Evolutionary conservation across 2,797 vertebrate genomes (phyloP), one percentile per base, ranked within the genome.

Genomic region (Rhynchotus rufescens): DNA sequence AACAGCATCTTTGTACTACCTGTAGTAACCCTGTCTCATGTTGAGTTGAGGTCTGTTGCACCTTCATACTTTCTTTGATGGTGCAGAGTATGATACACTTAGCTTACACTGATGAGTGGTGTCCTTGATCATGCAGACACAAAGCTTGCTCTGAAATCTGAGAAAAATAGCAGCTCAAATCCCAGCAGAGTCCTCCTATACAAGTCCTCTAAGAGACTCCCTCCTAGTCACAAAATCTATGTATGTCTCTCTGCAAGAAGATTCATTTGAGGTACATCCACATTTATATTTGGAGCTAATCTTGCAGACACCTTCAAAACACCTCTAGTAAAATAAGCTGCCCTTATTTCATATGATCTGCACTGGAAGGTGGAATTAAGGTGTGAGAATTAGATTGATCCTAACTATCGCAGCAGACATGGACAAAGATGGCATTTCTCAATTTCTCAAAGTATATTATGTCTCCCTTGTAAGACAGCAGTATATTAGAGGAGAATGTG

Each of bases 321-420:
- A 72, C 28, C 21, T 10, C 28, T 36, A 59, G 62, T 0, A 23
- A 79, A 85, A 66, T 6, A 15, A 78, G n/a, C 22, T 69, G 38
- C 32, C 28, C n/a, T 17, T 73, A 78, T 34, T 36, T 64, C 32
- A 17, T 51, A 64, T 79, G 51, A 16, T 36, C 47, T 44, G 67
- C 62, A n/a, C 30, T 42, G 57, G 23, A 74, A 80, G 4, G 40
- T 25, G 32, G 56, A 60, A 44, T 76, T 94, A 73, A 59, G 47
- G 34, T 5, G 5, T 32, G 51, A 76, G 83, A 73, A 93, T 79
- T 88, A 60, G 56, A n/a, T 5, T 88, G 67, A 91, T 86, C 67
- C 74, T 72, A 69, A 25, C 17, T 75, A 69, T 94, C 88, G 92
- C 82, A 92, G 77, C 26, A 79, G 34, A 3, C 65, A 88, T 76